A percentile compares a stretch with the other conserved stretches of the same genome.
Conservation (phyloP, 2,888 invertebrate species). For the Dascillus cervinus region DNA sequence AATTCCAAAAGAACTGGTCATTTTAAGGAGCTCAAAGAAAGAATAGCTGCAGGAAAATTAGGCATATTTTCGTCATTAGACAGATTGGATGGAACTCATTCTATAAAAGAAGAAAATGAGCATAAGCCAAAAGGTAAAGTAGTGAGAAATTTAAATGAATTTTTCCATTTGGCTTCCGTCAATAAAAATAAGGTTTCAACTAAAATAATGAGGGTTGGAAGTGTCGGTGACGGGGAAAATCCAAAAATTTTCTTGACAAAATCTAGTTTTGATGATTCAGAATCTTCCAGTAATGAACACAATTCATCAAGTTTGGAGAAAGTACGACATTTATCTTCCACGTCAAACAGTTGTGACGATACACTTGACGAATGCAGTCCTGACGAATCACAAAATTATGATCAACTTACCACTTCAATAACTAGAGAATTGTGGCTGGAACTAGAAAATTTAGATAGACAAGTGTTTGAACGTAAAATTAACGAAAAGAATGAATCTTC, state of each 20-base stretch:
- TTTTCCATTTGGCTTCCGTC: slow-evolving; percentile 66
- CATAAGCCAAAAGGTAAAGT: slow-evolving; percentile 41
- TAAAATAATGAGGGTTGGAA: slow-evolving; percentile 21
- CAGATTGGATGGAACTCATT: slow-evolving; percentile 43
- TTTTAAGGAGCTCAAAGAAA: slow-evolving; percentile 51
- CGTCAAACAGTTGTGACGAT: slow-evolving; percentile 32
- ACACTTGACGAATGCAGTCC: slow-evolving; percentile 60
- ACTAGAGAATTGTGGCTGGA: slow-evolving; percentile 76
- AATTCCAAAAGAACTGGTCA: slow-evolving; percentile 42
- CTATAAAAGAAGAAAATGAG: slow-evolving; percentile 35
- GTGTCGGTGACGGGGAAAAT: slow-evolving; percentile 25
- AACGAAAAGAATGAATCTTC: slow-evolving; percentile 28
- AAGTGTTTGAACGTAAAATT: slow-evolving; percentile 62
- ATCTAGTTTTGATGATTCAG: slow-evolving; percentile 45
- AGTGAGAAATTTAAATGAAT: slow-evolving; percentile 79
- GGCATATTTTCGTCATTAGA: slow-evolving; percentile 54
- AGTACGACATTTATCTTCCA: slow-evolving; percentile 15
- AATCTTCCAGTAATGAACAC: slow-evolving; percentile 37
- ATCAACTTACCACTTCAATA: slow-evolving; percentile 82
- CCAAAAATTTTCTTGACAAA: slow-evolving; percentile 46
- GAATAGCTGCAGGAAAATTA: slow-evolving; percentile 45
- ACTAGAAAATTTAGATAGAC: slow-evolving; percentile 75
- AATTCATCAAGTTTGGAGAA: slow-evolving; percentile 19
- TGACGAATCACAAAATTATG: slow-evolving; percentile 75
- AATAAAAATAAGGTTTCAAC: slow-evolving; percentile 53